Evolutionary conservation across 2,797 vertebrate species (phyloP).

Genomic region (Acanthiza pusilla): DNA sequence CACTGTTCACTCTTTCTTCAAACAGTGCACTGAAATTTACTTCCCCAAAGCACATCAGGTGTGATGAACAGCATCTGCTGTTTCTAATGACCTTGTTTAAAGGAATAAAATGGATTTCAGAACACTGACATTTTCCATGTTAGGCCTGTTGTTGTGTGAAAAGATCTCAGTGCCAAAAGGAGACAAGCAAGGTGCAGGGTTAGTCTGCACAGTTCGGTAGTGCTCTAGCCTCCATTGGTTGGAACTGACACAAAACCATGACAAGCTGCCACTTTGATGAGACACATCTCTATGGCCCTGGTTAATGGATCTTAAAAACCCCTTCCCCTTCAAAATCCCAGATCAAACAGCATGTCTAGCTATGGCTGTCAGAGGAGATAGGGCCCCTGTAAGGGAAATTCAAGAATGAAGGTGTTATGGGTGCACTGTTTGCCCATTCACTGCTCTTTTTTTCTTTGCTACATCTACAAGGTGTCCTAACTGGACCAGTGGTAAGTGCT

Average conservation of each 20-base stretch:
- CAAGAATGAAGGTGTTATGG: not conserved
- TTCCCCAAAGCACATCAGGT: not conserved
- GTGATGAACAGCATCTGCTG: not conserved
- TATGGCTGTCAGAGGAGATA: not conserved
- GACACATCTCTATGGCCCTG: not conserved
- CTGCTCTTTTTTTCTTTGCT: not conserved
- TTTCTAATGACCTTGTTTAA: not conserved
- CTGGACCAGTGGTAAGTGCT: not conserved
- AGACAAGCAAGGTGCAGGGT: not conserved
- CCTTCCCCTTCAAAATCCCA: not conserved
- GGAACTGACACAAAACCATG: not conserved
- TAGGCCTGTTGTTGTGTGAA: not conserved
- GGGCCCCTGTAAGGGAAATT: not conserved
- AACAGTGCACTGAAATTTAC: not conserved
- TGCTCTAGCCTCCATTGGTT: not conserved
- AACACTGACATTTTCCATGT: not conserved
- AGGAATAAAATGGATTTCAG: not conserved
- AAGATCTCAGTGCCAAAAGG: not conserved
- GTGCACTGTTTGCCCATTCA: not conserved
- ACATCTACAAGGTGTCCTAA: not conserved
- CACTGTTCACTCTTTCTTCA: not conserved
- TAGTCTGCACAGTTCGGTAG: fast-evolving
- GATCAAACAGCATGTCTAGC: not conserved
- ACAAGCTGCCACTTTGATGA: not conserved
- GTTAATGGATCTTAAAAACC: not conserved